Evolutionary conservation across 2,113 vertebrate genomes (phyloP), one percentile per base, ranked within the genome.

Genomic region (Pseudopodoces humilis): DNA sequence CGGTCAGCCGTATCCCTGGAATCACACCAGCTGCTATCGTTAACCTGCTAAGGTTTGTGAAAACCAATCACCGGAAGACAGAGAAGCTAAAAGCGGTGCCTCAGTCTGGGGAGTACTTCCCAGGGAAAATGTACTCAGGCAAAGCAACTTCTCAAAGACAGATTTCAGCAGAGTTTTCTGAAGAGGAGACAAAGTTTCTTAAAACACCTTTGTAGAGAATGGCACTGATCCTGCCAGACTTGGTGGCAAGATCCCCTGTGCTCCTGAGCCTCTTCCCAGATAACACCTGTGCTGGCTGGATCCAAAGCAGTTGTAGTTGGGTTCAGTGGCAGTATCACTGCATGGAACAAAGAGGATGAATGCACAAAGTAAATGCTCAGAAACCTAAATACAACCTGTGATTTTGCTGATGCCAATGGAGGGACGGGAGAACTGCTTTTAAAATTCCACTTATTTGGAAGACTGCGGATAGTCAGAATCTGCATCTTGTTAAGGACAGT

Each of bases 11-110:
- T 55, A 97, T 99, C 87, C 98, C 99, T 92, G 99, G 99, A 27
- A 96, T 99, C 52, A 99, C 99, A 39, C 99, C 99, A 2, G 98
- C 99, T 76, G 99, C 99, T n/a, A 80, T 99, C 3, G 37, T 99
- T 68, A 98, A 98, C 81, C 98, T 99, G 83, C 97, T 99, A 2
- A 97, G 97, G 74, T 99, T 98, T 62, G 98, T 99, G 37, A 98
- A 97, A 92, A 93, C 44, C 27, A 19, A 44, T 43, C 90, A 77
- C 47, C 91, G n/a, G 12, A 94, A 64, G 93, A 81, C 52, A 83
- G 74, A 74, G 68, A 83, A 67, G 72, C 15, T 20, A 71, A 83
- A 35, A 15, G 35, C 52, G 7, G 24, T 60, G 10, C 37, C 88
- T 52, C 56, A n/a, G 35, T 44, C 50, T 60, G 76, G 50, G 55